Base-by-base conservation (phyloP, 2,888 invertebrate species). In the Altica lythri region DNA sequence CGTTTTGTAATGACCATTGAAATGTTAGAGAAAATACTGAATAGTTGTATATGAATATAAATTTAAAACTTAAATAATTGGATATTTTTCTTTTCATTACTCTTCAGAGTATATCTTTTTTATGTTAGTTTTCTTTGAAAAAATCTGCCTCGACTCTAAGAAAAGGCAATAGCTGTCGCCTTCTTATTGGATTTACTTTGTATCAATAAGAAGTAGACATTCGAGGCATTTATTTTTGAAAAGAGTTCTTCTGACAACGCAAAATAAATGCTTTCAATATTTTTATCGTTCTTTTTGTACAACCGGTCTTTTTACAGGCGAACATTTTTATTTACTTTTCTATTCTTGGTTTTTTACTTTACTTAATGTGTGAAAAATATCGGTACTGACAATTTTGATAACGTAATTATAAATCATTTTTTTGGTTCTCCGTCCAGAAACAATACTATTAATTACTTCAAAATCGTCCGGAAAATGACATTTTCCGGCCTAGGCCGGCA, bases 171-270 rank as follows among this genome's bases (percentile, higher is more conserved):
- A 66, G 66, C 66, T 68, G 68, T 68, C 68, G 63, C 64, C 55
- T 40, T 65, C 64, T 66, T 66, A 68, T 68, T 65, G 66, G 65
- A 68, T 68, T 66, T 68, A 62, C 68, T 68, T 61, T 65, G 68
- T 68, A 68, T 68, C 68, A 66, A 66, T 68, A 66, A 68, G 64
- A 60, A 60, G 61, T 62, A 56, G 61, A 63, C 61, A 62, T 59
- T 58, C 54, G 38, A 38, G 60, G 62, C 61, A 61, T 66, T 64
- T 64, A 65, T 65, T 66, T n/a, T 64, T 57, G 54, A 57, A 63
- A 60, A 55, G 53, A 56, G 48, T 60, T 62, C 47, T 44, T 30
- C 52, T 61, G 64, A 66, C 64, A 59, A 64, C 63, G 60, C 57
- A 54, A 62, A 66, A 66, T 66, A 62, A 63, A 66, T 58, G 55